These are phyloP conservation scores for Anastrepha obliqua DNA, from an alignment of 1,140 invertebrate species.

Conservation along the genomic window DNA sequence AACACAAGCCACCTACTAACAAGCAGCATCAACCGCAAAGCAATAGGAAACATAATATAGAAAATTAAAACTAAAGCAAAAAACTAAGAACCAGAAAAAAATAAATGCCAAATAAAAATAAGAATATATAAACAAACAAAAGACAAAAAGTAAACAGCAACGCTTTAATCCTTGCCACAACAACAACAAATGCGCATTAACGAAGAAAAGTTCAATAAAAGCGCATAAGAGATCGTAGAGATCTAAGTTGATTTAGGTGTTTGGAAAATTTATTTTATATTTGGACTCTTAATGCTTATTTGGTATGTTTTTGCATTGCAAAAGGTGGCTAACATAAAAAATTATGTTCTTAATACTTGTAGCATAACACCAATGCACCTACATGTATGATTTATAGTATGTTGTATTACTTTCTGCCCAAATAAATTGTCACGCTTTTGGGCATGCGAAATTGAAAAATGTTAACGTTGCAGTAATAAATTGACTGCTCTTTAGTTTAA, in stretches of 20 bases:
- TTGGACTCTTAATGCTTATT: not conserved
- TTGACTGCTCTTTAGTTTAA: no score
- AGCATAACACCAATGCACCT: not conserved
- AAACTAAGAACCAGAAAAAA: not conserved
- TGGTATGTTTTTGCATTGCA: not conserved
- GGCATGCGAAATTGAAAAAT: no score
- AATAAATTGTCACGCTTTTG: not conserved
- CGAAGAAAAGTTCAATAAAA: no score
- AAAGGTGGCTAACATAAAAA: not conserved
- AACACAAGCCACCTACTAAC: slow-evolving; percentile 5
- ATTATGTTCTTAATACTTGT: not conserved
- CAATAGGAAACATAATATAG: not conserved
- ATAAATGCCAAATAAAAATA: not conserved
- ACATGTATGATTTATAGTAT: not conserved
- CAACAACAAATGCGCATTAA: no score
- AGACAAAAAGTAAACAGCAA: not conserved
- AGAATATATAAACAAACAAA: not conserved
- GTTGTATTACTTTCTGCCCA: not conserved
- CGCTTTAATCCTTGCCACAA: not conserved
- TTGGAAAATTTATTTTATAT: not conserved
- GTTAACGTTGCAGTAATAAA: no score
- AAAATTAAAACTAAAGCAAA: not conserved
- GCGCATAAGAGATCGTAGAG: no score
- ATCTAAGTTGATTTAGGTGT: not conserved
- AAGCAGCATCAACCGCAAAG: slow-evolving; percentile 5